A percentile compares a stretch with the other conserved stretches of the same genome.
Conservation (phyloP, 2,797 vertebrate species). For the Enteromius unitaeniatus region DNA sequence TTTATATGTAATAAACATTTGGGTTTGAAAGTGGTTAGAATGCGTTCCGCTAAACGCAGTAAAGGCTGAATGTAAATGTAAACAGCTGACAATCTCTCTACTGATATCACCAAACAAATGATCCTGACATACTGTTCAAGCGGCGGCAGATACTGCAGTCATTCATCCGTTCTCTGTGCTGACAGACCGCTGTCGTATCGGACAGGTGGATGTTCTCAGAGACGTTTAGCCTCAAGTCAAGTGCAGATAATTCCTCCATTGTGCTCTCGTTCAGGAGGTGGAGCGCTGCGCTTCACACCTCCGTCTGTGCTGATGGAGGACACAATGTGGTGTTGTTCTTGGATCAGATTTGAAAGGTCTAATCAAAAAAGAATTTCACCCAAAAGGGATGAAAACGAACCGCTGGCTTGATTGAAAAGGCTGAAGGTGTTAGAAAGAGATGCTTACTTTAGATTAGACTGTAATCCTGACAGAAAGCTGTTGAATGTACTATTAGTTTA, state of each 20-base stretch:
- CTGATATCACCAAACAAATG: neutral
- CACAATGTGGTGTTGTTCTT: slow-evolving; percentile 47
- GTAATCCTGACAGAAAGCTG: neutral
- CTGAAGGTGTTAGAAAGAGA: slow-evolving; percentile 1
- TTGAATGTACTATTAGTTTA: neutral
- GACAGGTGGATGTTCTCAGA: slow-evolving; percentile 45
- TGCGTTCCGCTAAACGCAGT: neutral
- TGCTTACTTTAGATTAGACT: neutral
- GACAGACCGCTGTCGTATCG: slow-evolving; percentile 20
- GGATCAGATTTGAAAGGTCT: slow-evolving; percentile 33
- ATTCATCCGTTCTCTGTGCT: neutral
- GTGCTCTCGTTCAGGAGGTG: slow-evolving; percentile 35
- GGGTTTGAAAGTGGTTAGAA: neutral
- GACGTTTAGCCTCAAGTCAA: slow-evolving; percentile 50
- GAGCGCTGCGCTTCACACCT: slow-evolving; percentile 49
- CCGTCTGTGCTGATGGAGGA: slow-evolving; percentile 28
- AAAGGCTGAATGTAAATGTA: neutral
- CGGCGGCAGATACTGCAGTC: neutral
- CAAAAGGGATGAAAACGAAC: slow-evolving; percentile 16
- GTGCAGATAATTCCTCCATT: slow-evolving; percentile 53
- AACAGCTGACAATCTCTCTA: neutral
- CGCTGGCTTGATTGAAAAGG: slow-evolving; percentile 4
- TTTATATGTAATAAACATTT: neutral
- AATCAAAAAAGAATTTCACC: slow-evolving; percentile 50
- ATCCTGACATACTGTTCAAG: no score